Conservation (phyloP, 2,888 invertebrate genomes). For the Acanthosepion esculentum region DNA sequence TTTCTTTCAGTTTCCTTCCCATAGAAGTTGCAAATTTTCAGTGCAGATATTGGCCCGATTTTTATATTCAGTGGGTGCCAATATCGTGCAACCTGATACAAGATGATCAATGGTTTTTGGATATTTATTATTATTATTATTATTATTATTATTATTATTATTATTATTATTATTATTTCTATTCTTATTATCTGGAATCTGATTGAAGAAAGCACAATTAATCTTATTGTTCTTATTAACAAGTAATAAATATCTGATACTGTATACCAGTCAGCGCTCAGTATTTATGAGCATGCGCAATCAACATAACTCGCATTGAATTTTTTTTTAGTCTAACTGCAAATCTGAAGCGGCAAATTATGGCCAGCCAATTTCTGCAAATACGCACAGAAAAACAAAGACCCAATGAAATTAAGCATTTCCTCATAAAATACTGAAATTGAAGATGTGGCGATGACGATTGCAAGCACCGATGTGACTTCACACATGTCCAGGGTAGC, state of each 20-base stretch:
- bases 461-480: background rate
- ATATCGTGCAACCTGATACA: too few species aligned
- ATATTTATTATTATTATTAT: background rate
- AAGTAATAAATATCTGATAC: background rate
- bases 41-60: too few species aligned
- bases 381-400: background rate
- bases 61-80: too few species aligned
- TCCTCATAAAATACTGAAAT: background rate
- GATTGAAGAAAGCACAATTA: background rate
- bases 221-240: background rate
- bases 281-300: background rate
- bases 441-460: background rate
- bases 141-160: too few species aligned
- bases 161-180: too few species aligned
- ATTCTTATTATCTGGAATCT: background rate
- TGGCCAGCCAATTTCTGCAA: background rate
- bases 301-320: background rate
- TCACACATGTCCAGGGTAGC: background rate
- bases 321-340: background rate
- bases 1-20: too few species aligned
- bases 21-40: too few species aligned
- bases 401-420: background rate
- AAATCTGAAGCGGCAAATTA: background rate
- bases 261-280: background rate
- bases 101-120: too few species aligned